These are phyloP conservation scores for Mus pahari DNA, from an alignment of 2,113 vertebrate genomes.

Conservation along the genomic window DNA sequence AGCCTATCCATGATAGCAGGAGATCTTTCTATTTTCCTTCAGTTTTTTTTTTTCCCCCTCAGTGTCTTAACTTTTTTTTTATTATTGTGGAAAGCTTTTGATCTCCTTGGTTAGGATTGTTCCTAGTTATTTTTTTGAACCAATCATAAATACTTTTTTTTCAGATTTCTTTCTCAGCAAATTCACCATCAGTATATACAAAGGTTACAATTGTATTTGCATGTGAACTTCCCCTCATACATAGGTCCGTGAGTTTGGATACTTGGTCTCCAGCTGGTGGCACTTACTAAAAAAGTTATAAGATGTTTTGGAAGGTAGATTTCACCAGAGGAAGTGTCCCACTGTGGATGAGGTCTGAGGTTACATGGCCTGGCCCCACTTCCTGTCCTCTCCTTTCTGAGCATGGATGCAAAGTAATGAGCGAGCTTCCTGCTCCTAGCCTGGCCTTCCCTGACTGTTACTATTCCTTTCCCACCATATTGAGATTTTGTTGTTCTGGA, in stretches of 20 bases:
- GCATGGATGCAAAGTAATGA: background rate
- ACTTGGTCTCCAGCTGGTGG: background rate
- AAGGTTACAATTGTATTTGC: background rate
- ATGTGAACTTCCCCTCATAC: background rate
- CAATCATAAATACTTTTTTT: background rate
- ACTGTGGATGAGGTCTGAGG: background rate
- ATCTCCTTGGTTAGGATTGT: background rate
- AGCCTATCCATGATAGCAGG: background rate
- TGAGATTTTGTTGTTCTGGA: background rate
- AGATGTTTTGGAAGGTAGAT: background rate
- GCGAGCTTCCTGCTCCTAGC: background rate
- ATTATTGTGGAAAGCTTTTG: background rate
- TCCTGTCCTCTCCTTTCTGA: background rate
- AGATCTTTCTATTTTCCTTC: background rate
- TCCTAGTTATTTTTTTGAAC: background rate
- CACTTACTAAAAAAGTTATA: background rate
- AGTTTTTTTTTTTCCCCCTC: background rate
- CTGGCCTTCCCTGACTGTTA: background rate
- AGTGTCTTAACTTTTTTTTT: background rate
- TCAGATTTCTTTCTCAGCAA: background rate
- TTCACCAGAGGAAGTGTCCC: background rate
- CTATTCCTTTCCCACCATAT: background rate
- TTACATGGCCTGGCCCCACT: background rate
- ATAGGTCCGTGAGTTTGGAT: background rate
- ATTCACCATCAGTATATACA: background rate